Base-by-base conservation (phyloP, 2,888 invertebrate genomes). In the Rotaria magnacalcarata region DNA sequence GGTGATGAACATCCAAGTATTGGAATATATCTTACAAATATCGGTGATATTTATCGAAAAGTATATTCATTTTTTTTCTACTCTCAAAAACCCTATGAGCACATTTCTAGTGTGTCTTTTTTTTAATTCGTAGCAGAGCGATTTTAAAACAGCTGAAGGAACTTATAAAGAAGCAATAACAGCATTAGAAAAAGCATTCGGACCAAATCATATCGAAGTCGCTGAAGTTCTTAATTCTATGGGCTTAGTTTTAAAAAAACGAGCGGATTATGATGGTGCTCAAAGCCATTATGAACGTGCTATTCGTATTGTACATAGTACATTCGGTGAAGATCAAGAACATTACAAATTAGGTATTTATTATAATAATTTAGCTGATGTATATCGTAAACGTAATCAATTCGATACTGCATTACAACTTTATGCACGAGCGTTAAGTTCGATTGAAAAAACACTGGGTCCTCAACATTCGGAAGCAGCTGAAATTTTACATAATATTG, bases 301-400 rank as follows among this genome's bases (percentile, higher is more conserved):
- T 11, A 80, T 80, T n/a, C n/a, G 10, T 47, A 80, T 80, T 47
- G 47, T 80, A 47, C 47, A 80, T 11, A 10, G n/a, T n/a, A 80
- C 80, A 47, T 80, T 80, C 47, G 80, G 80, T n/a, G 34, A 67
- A 4, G 47, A 80, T 80, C 80, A 80, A 80, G 80, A 80, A 80
- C 80, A 80, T 80, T 80, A 80, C 11, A 80, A 80, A 80, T n/a
- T 80, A 47, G 80, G 80, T n/a, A 47, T 80, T 80, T 80, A 80
- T 80, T 80, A 47, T n/a, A 80, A 80, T 47, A 80, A 80, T 47
- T 8, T 80, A 47, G 80, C 47, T 80, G 80, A 80, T 80, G 47
- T 80, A 80, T 47, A 80, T 47, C 43, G 80, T 19, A 80, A 80
- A 80, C 80, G 80, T 24, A 80, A 24, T 47, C 24, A 47, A 80